Base-by-base conservation (phyloP, 1,140 invertebrate genomes). In the Temnothorax longispinosus region DNA sequence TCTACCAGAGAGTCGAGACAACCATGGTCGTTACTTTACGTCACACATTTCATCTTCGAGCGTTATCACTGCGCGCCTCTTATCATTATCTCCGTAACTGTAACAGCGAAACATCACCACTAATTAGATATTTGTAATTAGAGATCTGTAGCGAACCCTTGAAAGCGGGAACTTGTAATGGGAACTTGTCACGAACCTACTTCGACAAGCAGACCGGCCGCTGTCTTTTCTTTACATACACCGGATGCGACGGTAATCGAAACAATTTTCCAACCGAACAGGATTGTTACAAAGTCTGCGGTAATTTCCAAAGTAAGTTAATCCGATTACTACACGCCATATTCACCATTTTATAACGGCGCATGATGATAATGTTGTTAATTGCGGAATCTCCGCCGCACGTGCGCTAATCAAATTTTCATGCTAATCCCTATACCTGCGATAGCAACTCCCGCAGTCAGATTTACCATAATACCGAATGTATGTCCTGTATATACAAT, bases 221-320 rank as follows among this genome's bases (percentile, higher is more conserved):
- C 65, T 99, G 98, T 92, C 95, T 96, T 74, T 95, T 97, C 27
- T 98, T 98, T 92, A 96, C 95, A 78, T 98, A 97, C 90, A 96
- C 97, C 62, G 98, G 98, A 67, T 98, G 98, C 92, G 95, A 96
- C 60, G 97, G 96, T 0, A 98, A 98, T 91, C 95, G 95, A 81
- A 98, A 98, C 93, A 98, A 98, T 91, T 98, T 98, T 91, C 94
- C 95, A 58, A 95, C 94, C 0, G 94, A 95, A 13, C 93, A 96
- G 87, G 96, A 97, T 41, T 97, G 97, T 87, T 94, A 95, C 18
- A 92, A 94, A n/a, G 92, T 95, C 81, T 97, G 97, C 90, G 93
- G 94, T 3, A 88, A 90, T 13, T 90, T 93, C 78, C 90, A 94
- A 91, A 95, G 96, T 96, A 89, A 93, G 92, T 92, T 85, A 27